Percentiles rank a stretch among this genome's conserved stretches.
These are phyloP conservation scores for Porites divaricata DNA, from an alignment of 92 coral and sea anemone species.

Conservation along the genomic window DNA sequence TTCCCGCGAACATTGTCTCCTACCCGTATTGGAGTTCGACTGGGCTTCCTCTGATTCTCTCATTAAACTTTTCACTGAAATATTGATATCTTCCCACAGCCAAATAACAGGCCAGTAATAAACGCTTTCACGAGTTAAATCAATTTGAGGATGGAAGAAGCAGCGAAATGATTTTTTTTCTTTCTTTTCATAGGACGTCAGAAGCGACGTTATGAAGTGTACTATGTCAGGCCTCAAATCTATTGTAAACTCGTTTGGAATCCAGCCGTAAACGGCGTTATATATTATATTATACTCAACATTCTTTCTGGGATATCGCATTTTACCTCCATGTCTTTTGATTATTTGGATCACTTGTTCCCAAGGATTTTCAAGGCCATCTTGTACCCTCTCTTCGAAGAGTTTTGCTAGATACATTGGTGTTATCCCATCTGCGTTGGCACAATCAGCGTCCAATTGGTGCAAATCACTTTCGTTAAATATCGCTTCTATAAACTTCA, in stretches of 20 bases:
- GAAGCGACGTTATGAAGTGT: background rate
- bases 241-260: constrained; percentile 4
- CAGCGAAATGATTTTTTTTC: background rate
- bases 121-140: background rate
- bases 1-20: background rate
- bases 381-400: constrained; percentile 9
- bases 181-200: background rate
- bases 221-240: constrained; percentile 1
- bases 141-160: background rate
- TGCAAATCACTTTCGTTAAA: constrained; percentile 11
- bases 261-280: constrained; percentile 19
- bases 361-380: constrained; percentile 36
- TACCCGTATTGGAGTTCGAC: too few relatives aligned
- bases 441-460: background rate
- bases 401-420: constrained; percentile 67
- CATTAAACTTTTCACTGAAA: too few relatives aligned
- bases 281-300: constrained; percentile 47
- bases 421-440: constrained; percentile 56
- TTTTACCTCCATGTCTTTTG: constrained; percentile 33
- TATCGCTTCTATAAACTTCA: constrained; percentile 19
- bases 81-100: background rate
- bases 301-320: constrained; percentile 43
- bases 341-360: constrained; percentile 29
- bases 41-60: too few relatives aligned
- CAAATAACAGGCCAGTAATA: background rate